Percentiles rank a stretch among this genome's conserved stretches.
Conservation (phyloP, 2,888 invertebrate genomes). For the Orchesella flavescens region DNA sequence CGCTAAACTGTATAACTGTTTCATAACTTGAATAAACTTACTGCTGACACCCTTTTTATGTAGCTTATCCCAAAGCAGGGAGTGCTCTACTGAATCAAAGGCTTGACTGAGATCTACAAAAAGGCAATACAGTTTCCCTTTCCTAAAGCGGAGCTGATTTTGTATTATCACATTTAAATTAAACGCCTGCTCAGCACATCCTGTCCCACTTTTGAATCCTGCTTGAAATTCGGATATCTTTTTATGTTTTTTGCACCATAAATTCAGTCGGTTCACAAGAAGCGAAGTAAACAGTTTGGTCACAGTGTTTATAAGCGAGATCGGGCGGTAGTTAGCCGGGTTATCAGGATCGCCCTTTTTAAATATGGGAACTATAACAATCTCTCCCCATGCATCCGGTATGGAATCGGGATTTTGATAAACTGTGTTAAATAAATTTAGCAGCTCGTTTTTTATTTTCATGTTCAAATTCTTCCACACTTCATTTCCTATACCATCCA, state of each 20-base stretch:
- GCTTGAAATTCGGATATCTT: constrained; percentile 17
- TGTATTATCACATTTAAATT: constrained; percentile 2
- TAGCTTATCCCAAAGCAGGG: neutral
- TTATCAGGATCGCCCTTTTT: constrained; percentile 31
- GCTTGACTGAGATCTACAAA: constrained; percentile 10
- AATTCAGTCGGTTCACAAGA: too few relatives aligned
- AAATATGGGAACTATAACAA: constrained; percentile 8
- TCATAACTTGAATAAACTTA: neutral
- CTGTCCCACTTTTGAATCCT: neutral
- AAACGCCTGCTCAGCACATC: constrained; percentile 17
- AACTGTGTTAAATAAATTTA: neutral
- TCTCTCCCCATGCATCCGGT: constrained; percentile 20
- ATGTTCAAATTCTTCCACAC: neutral
- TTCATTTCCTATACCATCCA: constrained; percentile 17
- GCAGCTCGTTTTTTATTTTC: neutral
- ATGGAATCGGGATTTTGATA: neutral
- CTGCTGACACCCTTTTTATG: neutral
- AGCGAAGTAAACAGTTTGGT: constrained; percentile 13
- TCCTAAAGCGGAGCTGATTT: neutral
- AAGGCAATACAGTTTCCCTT: neutral
- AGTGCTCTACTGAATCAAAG: constrained; percentile 6
- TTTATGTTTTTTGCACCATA: constrained; percentile 9
- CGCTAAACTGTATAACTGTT: neutral
- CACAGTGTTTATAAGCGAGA: constrained; percentile 6
- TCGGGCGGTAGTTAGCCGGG: constrained; percentile 22